Percentiles rank a stretch among this genome's conserved stretches.
These are phyloP conservation scores for Heteronetta atricapilla DNA, from an alignment of 2,113 vertebrate genomes.

Conservation along the genomic window DNA sequence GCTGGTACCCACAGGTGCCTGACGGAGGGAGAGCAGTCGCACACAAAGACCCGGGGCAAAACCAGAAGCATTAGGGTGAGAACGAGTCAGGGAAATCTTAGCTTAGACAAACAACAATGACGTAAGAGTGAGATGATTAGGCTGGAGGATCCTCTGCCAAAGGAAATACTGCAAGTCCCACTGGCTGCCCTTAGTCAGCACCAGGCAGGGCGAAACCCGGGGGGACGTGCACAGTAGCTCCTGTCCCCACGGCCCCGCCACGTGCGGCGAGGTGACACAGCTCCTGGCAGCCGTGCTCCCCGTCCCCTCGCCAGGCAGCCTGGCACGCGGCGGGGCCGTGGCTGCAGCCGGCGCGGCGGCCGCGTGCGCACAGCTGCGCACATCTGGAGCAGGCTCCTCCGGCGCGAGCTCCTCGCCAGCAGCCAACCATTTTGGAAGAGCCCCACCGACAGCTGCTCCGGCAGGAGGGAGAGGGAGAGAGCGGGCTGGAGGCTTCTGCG, in stretches of 20 bases:
- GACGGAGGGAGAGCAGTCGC: background rate
- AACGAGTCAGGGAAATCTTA: conserved; percentile 44
- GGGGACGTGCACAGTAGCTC: background rate
- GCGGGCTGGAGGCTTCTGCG: background rate
- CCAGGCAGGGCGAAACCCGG: background rate
- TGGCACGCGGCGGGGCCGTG: background rate
- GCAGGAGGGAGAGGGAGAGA: background rate
- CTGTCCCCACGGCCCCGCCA: background rate
- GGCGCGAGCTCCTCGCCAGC: background rate
- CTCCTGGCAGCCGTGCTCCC: background rate
- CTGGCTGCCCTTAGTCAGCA: background rate
- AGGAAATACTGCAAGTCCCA: conserved; percentile 1
- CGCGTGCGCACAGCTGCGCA: background rate
- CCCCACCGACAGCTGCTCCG: background rate
- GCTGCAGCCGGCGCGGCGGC: fast-evolving
- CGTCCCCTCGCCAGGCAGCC: fast-evolving
- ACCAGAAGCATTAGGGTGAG: conserved; percentile 42
- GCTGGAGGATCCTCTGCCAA: conserved; percentile 49
- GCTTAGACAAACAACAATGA: conserved; percentile 37
- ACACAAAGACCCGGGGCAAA: background rate
- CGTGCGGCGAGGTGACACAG: fast-evolving
- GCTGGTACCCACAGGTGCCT: background rate
- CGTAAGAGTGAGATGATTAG: background rate
- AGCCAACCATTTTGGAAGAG: background rate
- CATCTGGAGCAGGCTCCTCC: conserved; percentile 20